Percentiles rank a stretch among this genome's conserved stretches.
phyloP scores from a whole-genome alignment of 2,113 vertebrate species.

The Phrynocephalus versicolor region DNA sequence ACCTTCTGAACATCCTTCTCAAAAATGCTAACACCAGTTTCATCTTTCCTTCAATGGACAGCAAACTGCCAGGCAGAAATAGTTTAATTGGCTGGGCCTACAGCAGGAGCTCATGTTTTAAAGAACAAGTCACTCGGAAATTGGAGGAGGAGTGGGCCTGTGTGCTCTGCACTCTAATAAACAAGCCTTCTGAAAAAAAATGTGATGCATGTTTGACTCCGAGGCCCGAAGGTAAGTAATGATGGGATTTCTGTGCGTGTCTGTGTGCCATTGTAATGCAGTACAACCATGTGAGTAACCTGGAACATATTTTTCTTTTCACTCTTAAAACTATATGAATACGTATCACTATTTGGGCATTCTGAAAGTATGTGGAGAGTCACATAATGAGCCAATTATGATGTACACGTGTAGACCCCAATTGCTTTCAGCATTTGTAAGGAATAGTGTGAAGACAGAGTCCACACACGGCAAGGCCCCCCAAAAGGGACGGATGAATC shows the following conservation, averaged over 20 bases:
- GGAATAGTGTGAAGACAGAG: no score
- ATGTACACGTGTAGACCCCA: no score
- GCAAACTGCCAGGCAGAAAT: conserved; percentile 80
- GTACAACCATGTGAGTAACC: neutral
- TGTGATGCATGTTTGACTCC: conserved; percentile 89
- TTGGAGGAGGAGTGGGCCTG: conserved; percentile 90
- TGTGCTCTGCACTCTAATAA: conserved; percentile 86
- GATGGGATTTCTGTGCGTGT: conserved; percentile 9
- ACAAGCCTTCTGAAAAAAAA: conserved; percentile 76
- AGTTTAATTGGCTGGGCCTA: conserved; percentile 75
- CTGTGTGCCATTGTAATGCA: conserved; percentile 28
- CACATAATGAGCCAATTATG: no score
- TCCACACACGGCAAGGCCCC: no score
- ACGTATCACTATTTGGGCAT: no score
- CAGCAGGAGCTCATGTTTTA: conserved; percentile 47
- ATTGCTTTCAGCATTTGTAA: no score
- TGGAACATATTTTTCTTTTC: conserved; percentile 14
- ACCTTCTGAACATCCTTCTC: conserved; percentile 46
- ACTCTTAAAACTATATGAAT: neutral
- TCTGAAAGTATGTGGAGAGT: no score
- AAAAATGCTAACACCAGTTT: conserved; percentile 57
- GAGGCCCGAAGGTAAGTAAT: conserved; percentile 86
- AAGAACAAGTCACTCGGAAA: conserved; percentile 73
- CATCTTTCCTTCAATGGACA: conserved; percentile 62
- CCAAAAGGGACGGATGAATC: no score